Percentiles rank a stretch among this genome's conserved stretches.
phyloP scores from a whole-genome alignment of 2,113 vertebrate species.

The Natator depressus region DNA sequence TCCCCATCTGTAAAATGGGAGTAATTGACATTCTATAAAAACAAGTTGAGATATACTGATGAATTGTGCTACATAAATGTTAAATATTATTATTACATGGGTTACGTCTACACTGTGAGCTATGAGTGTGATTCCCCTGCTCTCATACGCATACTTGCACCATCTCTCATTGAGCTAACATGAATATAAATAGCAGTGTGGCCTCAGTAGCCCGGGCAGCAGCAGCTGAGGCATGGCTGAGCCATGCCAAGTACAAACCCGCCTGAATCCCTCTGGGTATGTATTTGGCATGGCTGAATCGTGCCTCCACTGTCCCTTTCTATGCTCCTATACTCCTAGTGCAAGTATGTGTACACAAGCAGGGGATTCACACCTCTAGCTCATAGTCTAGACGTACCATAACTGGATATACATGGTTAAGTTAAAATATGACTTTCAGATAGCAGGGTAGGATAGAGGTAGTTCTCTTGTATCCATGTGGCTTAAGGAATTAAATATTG shows the following conservation, averaged over 20 bases:
- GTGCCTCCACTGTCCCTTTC: too few species aligned
- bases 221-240: background rate
- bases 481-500: constrained; percentile 28
- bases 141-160: background rate
- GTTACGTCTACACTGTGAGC: background rate
- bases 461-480: constrained; percentile 38
- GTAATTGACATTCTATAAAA: background rate
- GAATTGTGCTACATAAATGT: background rate
- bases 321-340: background rate
- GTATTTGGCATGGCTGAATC: background rate
- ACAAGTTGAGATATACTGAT: background rate
- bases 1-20: background rate
- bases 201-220: background rate
- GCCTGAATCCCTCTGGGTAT: background rate
- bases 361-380: too few species aligned
- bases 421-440: constrained; percentile 58
- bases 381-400: background rate
- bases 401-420: constrained; percentile 34
- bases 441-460: constrained; percentile 24
- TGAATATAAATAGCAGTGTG: background rate
- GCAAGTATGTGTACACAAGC: background rate
- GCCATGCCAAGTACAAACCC: background rate
- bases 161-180: background rate
- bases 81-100: background rate
- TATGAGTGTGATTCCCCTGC: background rate